These are phyloP conservation scores for Kryptolebias ocellatus DNA, from an alignment of 2,797 vertebrate species.

Conservation along the genomic window DNA sequence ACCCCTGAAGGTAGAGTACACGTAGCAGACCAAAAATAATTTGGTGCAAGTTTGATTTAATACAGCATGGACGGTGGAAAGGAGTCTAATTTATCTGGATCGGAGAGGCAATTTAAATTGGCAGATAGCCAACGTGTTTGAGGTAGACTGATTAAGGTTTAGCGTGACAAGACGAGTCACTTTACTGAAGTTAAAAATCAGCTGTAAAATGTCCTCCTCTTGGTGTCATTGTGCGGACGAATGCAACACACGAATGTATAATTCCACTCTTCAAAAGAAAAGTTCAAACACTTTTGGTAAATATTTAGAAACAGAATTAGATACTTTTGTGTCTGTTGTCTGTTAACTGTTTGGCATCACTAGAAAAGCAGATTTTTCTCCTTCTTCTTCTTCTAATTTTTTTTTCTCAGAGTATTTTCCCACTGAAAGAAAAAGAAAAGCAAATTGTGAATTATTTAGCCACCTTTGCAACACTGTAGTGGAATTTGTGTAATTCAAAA, in stretches of 20 bases:
- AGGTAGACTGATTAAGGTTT: neutral
- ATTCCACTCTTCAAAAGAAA: conserved; percentile 33
- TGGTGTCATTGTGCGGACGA: conserved; percentile 22
- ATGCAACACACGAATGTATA: conserved; percentile 20
- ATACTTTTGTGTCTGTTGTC: conserved; percentile 26
- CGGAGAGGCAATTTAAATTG: conserved; percentile 39
- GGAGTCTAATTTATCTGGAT: conserved; percentile 50
- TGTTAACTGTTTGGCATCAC: conserved; percentile 33
- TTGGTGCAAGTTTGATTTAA: conserved; percentile 54
- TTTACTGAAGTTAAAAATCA: too few species aligned
- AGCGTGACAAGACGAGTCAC: too few species aligned
- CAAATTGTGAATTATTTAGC: conserved; percentile 74
- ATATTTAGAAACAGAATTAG: conserved; percentile 38
- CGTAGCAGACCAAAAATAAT: conserved; percentile 39
- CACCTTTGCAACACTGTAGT: conserved; percentile 59
- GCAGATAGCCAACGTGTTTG: conserved; percentile 2
- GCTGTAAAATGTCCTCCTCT: conserved; percentile 10
- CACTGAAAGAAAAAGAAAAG: conserved; percentile 38
- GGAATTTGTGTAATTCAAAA: conserved; percentile 77
- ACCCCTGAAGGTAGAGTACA: conserved; percentile 59
- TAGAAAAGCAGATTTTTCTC: conserved; percentile 27
- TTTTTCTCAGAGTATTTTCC: conserved; percentile 11
- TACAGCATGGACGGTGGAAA: conserved; percentile 39
- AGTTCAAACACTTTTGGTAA: conserved; percentile 14
- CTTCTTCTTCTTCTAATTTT: neutral